Evolutionary conservation across 92 coral and sea anemone genomes (phyloP).

Genomic region (Parazoanthus darwini): DNA sequence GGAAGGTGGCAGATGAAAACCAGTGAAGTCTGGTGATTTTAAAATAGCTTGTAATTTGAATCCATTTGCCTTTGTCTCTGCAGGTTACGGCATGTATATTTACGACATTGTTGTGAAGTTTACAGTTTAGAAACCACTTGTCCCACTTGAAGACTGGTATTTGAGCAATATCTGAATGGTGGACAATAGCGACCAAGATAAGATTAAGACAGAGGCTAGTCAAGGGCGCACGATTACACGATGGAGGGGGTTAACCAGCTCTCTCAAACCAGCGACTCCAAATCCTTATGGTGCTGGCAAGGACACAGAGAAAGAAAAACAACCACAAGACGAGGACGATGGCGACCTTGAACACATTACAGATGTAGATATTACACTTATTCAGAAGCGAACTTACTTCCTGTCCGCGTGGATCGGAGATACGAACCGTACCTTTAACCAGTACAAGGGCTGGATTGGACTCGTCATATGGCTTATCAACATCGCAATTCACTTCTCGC

Average conservation of each 20-base stretch:
- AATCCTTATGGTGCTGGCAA: not conserved
- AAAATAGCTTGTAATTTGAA: not conserved
- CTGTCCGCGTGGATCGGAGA: slow-evolving; percentile 92
- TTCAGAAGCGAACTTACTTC: slow-evolving; percentile 70
- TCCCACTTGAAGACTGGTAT: not conserved
- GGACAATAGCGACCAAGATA: slow-evolving; percentile 6
- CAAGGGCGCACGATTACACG: not conserved
- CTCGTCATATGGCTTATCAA: slow-evolving; percentile 75
- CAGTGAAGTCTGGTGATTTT: not conserved
- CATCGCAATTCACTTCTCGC: slow-evolving; percentile 75
- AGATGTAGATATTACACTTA: slow-evolving; percentile 69
- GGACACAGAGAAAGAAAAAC: slow-evolving; percentile 19
- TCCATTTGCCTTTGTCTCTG: not conserved
- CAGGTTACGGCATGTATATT: not conserved
- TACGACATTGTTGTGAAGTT: slow-evolving; percentile 13
- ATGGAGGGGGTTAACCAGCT: slow-evolving; percentile 28
- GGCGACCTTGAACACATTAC: not conserved
- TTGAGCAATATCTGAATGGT: not conserved
- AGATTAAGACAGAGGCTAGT: not conserved
- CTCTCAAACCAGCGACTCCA: slow-evolving; percentile 15
- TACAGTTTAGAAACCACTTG: not conserved
- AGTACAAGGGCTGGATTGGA: slow-evolving; percentile 79
- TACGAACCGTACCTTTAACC: slow-evolving; percentile 65
- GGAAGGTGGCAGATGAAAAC: not conserved
- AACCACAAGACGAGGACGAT: slow-evolving; percentile 26